Conservation (phyloP, 2,113 vertebrate species). For the Chaetura pelagica region DNA sequence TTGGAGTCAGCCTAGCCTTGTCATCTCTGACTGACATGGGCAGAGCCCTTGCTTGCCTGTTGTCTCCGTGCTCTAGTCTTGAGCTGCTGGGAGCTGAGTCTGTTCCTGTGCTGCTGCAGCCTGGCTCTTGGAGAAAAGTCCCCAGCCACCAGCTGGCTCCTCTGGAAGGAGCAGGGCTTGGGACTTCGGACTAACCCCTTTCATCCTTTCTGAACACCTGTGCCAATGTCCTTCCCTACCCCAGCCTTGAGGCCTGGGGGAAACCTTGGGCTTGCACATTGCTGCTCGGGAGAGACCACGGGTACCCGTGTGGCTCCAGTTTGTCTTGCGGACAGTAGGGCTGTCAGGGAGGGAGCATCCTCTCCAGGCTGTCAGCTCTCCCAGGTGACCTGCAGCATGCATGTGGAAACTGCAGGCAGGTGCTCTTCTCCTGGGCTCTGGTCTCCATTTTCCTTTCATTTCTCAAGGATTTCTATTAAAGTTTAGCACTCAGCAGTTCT, state of each 20-base stretch:
- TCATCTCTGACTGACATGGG: not conserved
- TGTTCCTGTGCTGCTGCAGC: not conserved
- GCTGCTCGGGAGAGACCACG: accelerated
- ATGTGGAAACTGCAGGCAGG: not conserved
- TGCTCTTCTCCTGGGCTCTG: not conserved
- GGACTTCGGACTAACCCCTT: accelerated
- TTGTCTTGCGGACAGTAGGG: not conserved
- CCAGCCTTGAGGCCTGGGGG: not conserved
- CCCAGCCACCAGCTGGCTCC: no score
- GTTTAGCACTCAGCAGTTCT: not conserved
- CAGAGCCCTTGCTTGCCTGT: accelerated
- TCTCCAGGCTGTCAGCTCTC: not conserved
- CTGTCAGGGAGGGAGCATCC: not conserved
- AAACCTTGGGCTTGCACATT: not conserved
- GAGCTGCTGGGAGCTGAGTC: not conserved
- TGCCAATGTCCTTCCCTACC: not conserved
- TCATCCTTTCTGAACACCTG: not conserved
- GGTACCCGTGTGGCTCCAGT: not conserved
- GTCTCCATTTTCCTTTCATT: not conserved
- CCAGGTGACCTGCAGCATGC: not conserved
- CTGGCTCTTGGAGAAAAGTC: not conserved
- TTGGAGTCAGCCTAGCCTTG: not conserved
- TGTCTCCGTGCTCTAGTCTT: not conserved
- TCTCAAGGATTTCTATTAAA: conserved; percentile 48
- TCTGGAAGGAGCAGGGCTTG: not conserved